phyloP scores from a whole-genome alignment of 2,797 vertebrate species.

The Enoplosus armatus region DNA sequence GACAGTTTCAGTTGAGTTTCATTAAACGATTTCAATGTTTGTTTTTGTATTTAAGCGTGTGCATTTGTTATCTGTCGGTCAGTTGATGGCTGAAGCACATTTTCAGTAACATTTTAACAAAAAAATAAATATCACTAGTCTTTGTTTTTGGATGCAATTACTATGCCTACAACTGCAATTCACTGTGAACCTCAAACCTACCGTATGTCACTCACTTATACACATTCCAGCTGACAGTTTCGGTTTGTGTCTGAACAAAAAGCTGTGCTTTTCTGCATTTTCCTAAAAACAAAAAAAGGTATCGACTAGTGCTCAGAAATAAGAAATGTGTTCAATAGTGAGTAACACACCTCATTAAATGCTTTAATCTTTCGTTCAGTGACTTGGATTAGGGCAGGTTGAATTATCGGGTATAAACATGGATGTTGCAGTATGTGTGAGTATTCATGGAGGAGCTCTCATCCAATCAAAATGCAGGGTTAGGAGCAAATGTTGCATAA shows the following conservation, averaged over 20 bases:
- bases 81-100: not conserved
- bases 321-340: not conserved
- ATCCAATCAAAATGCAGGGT: not conserved
- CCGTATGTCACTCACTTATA: not conserved
- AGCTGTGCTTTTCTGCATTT: not conserved
- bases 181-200: not conserved
- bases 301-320: not conserved
- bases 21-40: not conserved
- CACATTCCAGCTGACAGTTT: no score
- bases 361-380: not conserved
- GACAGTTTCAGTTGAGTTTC: not conserved
- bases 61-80: not conserved
- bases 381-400: not conserved
- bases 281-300: not conserved
- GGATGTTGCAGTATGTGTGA: not conserved
- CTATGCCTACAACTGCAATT: not conserved
- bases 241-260: not conserved
- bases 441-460: not conserved
- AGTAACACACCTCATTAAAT: not conserved
- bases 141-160: not conserved
- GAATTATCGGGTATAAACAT: not conserved
- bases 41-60: not conserved
- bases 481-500: not conserved
- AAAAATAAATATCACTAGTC: no score
- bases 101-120: not conserved